Conservation (phyloP, 2,888 invertebrate species). For the Thysanoteuthis rhombus region DNA sequence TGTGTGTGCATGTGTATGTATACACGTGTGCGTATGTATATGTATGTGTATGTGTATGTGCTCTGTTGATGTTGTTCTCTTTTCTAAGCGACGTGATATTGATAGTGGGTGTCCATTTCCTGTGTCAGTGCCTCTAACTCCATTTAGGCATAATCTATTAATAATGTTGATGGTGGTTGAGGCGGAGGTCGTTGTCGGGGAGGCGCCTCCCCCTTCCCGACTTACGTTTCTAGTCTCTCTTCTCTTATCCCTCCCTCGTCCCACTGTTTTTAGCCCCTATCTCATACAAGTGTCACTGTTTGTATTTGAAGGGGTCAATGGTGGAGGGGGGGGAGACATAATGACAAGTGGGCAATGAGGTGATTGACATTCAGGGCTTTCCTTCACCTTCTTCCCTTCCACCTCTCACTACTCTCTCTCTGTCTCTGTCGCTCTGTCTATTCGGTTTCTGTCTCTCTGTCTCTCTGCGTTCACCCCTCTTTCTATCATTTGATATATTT, state of each 20-base stretch:
- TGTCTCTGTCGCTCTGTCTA: neutral
- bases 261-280: neutral
- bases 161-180: neutral
- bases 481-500: too few species aligned
- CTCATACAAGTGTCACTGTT: neutral
- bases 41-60: neutral
- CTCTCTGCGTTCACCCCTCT: neutral
- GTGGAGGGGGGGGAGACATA: neutral
- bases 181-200: too few species aligned
- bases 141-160: neutral
- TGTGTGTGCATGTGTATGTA: neutral
- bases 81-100: neutral
- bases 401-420: neutral
- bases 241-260: neutral
- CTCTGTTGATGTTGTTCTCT: neutral
- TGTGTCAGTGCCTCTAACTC: neutral
- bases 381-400: neutral
- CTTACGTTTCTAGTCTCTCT: neutral
- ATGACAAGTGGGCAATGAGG: neutral
- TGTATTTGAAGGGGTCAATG: neutral
- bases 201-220: neutral
- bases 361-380: neutral
- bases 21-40: too few species aligned
- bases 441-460: neutral
- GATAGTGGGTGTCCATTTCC: neutral